Conservation (phyloP, 2,113 vertebrate genomes). For the Dromaius novaehollandiae region DNA sequence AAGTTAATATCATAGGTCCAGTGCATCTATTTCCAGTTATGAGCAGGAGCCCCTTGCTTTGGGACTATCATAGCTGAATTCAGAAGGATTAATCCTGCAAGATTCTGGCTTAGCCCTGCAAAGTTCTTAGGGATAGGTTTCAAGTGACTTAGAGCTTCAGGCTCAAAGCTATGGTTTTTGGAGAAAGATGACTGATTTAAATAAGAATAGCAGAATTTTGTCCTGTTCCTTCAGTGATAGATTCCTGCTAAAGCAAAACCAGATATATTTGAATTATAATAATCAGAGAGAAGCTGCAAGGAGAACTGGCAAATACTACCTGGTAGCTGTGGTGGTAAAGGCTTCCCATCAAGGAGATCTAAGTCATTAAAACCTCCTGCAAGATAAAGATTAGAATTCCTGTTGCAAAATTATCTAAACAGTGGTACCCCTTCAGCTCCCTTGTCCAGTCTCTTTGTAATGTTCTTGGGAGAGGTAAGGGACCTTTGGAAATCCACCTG, state of each 20-base stretch:
- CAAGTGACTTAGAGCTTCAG: not conserved
- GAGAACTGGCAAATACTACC: slow-evolving; percentile 23
- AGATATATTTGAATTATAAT: not conserved
- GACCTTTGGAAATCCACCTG: not conserved
- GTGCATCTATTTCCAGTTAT: not conserved
- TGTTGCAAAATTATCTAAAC: not conserved
- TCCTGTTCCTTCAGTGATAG: not conserved
- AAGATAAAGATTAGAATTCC: slow-evolving; percentile 5
- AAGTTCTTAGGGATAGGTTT: not conserved
- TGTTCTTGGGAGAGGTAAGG: not conserved
- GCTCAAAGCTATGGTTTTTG: not conserved
- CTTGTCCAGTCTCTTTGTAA: not conserved
- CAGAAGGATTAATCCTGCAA: not conserved
- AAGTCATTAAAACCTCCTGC: slow-evolving; percentile 62
- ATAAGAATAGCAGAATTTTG: not conserved
- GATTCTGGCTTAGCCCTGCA: not conserved
- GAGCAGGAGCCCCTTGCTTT: not conserved
- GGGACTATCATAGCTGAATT: not conserved
- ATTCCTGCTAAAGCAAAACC: not conserved
- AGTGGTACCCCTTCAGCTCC: not conserved
- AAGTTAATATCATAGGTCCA: not conserved
- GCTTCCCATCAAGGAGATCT: slow-evolving; percentile 65
- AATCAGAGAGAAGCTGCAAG: not conserved
- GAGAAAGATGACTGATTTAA: not conserved
- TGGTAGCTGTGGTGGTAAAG: slow-evolving; percentile 9